Percentiles rank a stretch among this genome's conserved stretches.
Evolutionary conservation across 2,797 vertebrate genomes (phyloP).

Genomic region (Sibirionetta formosa): DNA sequence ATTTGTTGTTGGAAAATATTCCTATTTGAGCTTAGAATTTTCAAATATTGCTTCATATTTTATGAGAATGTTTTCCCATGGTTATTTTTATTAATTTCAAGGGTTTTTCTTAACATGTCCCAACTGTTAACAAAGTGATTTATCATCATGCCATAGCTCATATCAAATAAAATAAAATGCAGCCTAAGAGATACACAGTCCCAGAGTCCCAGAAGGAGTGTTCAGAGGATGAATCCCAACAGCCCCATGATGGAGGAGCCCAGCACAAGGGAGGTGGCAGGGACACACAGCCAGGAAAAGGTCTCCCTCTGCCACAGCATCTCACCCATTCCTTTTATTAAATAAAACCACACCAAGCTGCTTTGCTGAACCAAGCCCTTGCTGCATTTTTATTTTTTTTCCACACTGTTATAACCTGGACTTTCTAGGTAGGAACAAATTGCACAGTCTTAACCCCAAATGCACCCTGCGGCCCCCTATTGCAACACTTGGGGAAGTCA

Average conservation of each 20-base stretch:
- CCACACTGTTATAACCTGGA: not conserved
- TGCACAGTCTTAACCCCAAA: not conserved
- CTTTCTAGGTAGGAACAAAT: not conserved
- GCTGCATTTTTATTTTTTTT: not conserved
- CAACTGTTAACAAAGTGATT: not conserved
- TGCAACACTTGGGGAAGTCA: not conserved
- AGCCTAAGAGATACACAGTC: not conserved
- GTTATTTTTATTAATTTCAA: not conserved
- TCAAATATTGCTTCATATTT: slow-evolving; percentile 18
- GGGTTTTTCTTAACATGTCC: not conserved
- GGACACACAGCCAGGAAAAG: not conserved
- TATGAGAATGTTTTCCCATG: not conserved
- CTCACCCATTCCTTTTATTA: not conserved
- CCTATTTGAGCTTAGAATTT: not conserved
- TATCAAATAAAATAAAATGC: not conserved
- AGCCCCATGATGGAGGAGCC: fast-evolving
- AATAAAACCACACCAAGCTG: not conserved
- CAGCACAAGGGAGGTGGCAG: not conserved
- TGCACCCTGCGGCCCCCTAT: fast-evolving
- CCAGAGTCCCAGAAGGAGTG: not conserved
- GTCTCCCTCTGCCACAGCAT: not conserved
- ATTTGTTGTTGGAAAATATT: slow-evolving; percentile 22
- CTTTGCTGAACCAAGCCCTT: not conserved
- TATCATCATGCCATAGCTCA: not conserved
- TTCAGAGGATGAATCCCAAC: no score